Conservation (phyloP, 2,113 vertebrate species). For the Dicentrarchus labrax region DNA sequence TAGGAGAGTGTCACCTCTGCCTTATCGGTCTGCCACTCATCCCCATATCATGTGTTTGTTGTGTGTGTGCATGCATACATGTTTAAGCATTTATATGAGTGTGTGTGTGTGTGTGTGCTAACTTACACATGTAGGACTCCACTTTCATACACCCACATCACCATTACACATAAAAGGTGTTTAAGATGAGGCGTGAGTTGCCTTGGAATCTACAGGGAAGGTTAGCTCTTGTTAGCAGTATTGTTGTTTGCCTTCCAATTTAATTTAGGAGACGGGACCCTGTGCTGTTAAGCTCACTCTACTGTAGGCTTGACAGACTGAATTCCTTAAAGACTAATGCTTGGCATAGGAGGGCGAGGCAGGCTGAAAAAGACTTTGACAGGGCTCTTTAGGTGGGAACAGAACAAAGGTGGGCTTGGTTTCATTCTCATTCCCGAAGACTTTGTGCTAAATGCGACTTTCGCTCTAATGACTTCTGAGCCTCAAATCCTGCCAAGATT, state of each 20-base stretch:
- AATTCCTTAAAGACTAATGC: slow-evolving; percentile 44
- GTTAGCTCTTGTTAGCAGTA: slow-evolving; percentile 13
- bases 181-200: slow-evolving; percentile 23
- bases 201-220: slow-evolving; percentile 34
- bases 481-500: slow-evolving; percentile 59
- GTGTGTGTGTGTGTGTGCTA: not conserved
- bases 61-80: slow-evolving; percentile 10
- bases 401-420: slow-evolving; percentile 32
- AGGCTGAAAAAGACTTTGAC: slow-evolving; percentile 31
- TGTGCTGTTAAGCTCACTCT: slow-evolving; percentile 5
- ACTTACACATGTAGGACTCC: slow-evolving; percentile 22
- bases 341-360: slow-evolving; percentile 35
- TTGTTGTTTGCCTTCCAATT: slow-evolving; percentile 61
- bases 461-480: slow-evolving; percentile 64
- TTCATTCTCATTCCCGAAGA: slow-evolving; percentile 49
- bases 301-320: slow-evolving; percentile 38
- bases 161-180: slow-evolving; percentile 25
- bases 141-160: slow-evolving; percentile 5
- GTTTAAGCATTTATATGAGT: slow-evolving; percentile 2
- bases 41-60: slow-evolving; percentile 32
- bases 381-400: slow-evolving; percentile 37
- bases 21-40: slow-evolving; percentile 72
- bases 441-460: slow-evolving; percentile 58
- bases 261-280: slow-evolving; percentile 46
- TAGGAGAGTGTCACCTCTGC: slow-evolving; percentile 54